Evolutionary conservation across 1,140 invertebrate species (phyloP).

Genomic region (Leptinotarsa texana): DNA sequence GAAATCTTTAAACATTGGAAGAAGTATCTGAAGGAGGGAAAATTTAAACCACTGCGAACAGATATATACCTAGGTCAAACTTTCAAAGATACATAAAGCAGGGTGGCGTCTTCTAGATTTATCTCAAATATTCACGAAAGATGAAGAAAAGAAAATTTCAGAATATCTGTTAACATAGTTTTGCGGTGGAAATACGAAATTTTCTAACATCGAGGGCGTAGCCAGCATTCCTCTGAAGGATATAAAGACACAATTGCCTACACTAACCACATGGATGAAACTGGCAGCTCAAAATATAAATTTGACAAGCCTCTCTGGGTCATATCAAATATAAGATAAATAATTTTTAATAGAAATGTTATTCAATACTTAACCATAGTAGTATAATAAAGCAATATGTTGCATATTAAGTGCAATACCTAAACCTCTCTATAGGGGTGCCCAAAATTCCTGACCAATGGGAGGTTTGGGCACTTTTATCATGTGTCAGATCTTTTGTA

Average conservation of each 20-base stretch:
- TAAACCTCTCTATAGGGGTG: background rate
- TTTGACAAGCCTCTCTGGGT: background rate
- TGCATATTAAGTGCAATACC: background rate
- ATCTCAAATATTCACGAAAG: too few relatives aligned
- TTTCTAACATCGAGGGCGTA: background rate
- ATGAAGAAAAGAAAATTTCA: background rate
- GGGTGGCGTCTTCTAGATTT: too few relatives aligned
- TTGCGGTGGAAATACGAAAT: background rate
- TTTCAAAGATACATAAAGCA: background rate
- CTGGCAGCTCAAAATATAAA: background rate
- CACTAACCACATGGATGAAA: background rate
- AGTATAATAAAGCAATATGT: too few relatives aligned
- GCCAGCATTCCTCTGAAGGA: background rate
- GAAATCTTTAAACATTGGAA: background rate
- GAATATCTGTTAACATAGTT: background rate
- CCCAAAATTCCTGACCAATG: background rate
- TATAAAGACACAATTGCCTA: background rate
- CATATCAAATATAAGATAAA: background rate
- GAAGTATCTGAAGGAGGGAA: background rate
- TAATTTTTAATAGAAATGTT: too few relatives aligned
- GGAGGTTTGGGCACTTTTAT: background rate
- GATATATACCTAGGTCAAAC: background rate
- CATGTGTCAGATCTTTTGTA: background rate
- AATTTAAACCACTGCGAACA: background rate
- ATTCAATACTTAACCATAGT: too few relatives aligned